Conservation (phyloP, 2,888 invertebrate species). For the Drosophila infuscata region DNA sequence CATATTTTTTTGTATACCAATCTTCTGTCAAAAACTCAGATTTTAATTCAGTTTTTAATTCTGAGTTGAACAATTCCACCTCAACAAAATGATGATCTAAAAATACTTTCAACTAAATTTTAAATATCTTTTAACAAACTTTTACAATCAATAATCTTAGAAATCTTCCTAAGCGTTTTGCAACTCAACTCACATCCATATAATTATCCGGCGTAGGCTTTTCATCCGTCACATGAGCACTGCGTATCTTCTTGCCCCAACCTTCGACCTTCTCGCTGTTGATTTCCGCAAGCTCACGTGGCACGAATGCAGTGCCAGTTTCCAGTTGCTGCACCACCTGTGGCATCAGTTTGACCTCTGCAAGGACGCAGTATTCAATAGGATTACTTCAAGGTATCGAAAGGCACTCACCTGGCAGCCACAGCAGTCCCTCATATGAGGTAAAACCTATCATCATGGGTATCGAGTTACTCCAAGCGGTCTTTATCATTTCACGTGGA, state of each 20-base stretch:
- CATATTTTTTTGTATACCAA: background rate
- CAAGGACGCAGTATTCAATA: background rate
- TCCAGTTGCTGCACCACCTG: conserved; percentile 66
- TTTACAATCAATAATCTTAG: background rate
- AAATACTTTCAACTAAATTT: background rate
- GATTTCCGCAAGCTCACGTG: conserved; percentile 73
- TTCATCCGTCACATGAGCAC: conserved; percentile 74
- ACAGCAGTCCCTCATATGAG: conserved; percentile 83
- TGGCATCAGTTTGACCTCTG: conserved; percentile 65
- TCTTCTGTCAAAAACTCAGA: background rate
- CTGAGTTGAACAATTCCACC: background rate
- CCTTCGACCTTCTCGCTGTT: conserved; percentile 58
- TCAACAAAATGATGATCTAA: background rate
- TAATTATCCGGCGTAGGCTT: conserved; percentile 77
- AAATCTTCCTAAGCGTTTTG: background rate
- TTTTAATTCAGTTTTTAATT: background rate
- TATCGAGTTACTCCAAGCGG: conserved; percentile 83
- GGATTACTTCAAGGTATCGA: too few relatives aligned
- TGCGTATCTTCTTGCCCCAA: conserved; percentile 73
- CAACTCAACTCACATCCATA: conserved; percentile 71
- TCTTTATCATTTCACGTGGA: conserved; percentile 81
- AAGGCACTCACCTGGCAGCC: conserved; percentile 64
- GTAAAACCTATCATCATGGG: conserved; percentile 83
- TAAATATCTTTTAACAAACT: background rate
- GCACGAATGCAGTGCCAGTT: conserved; percentile 68